Evolutionary conservation across 1,140 invertebrate genomes (phyloP), one percentile per base, ranked within the genome.

Genomic region (Drosophila rhopaloa): DNA sequence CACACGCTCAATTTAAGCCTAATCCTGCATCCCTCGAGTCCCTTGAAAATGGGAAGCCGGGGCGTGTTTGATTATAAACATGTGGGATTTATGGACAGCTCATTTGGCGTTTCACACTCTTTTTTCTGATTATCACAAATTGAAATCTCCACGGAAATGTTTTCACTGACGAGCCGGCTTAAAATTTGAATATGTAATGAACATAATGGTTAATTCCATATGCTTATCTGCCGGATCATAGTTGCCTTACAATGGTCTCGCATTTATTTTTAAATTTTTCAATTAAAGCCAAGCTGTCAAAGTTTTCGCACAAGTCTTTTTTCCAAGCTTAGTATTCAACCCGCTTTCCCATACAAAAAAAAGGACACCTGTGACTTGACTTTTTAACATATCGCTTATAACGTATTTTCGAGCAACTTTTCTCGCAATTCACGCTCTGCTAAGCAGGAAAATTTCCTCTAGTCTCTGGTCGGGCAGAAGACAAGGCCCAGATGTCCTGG

Each of bases 1-100:
- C 88, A 82, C 84, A 91, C 84, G 89, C 90, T 90, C 76, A 90
- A 91, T 91, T 91, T 90, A 91, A 91, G 71, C 90, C 82, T 88
- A 88, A 91, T 84, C 85, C 90, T 54, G 58, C 44, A 46, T 43
- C 51, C 73, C 43, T 44, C 32, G n/a, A 27, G 37, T 63, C 27
- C 8, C 24, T n/a, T 13, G 14, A 16, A 32, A 14, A 11, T 19
- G 48, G 46, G 41, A 40, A 10, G 32, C 19, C 24, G 38, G 47
- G 60, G 68, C 88, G 83, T 88, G 88, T 91, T 78, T 91, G 81
- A 81, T 84, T 91, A 81, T 88, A 88, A 91, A 91, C 80, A 91
- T 91, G 88, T 91, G 88, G 88, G 88, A 91, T 91, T 91, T 91
- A 84, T 63, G 67, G 53, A 74, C 65, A 63, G 70, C 70, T 76